Evolutionary conservation across 2,888 invertebrate genomes (phyloP), one percentile per base, ranked within the genome.

Genomic region (Mimachlamys varia): DNA sequence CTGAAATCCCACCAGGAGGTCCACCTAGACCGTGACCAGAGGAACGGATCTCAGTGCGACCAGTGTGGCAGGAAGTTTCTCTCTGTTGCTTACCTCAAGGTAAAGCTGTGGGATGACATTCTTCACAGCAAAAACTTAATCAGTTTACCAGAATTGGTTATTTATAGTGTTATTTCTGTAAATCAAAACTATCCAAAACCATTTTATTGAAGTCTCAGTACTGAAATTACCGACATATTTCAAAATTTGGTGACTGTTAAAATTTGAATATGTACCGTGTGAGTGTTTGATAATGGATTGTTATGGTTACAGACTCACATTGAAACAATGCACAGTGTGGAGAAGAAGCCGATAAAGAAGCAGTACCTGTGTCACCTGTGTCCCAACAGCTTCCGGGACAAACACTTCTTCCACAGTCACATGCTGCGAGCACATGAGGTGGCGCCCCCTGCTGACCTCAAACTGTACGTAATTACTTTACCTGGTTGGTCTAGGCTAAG

Each of bases 341-440:
- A 76, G 76, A 76, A 76, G 76, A 76, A 89, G 49, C 89, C 89
- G 33, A 91, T 88, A 33, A 88, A 88, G n/a, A 91, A 91, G 88
- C 89, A 89, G 50, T 91, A 62, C 33, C 88, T 91, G 33, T 91
- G 91, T 87, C 91, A 91, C 87, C 87, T 91, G 27, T 91, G 91
- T 90, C 90, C 91, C 5, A 90, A 91, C 53, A 90, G 90, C 50
- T 89, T 89, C 87, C 50, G 88, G 55, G 90, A 90, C 76, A 90
- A 88, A 87, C 88, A 88, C n/a, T 90, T 90, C n/a, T 87, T 91
- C 17, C 87, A 91, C 53, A 91, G 90, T 53, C 91, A 91, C 88
- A 88, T 91, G 33, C 87, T 90, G 76, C 90, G 90, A 62, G 76
- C 90, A 44, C 91, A 91, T 76, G 90, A 91, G 88, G 90, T 90